A percentile compares a stretch with the other conserved stretches of the same genome.
phyloP scores from a whole-genome alignment of 2,797 vertebrate species.

The Poeciliopsis turneri region DNA sequence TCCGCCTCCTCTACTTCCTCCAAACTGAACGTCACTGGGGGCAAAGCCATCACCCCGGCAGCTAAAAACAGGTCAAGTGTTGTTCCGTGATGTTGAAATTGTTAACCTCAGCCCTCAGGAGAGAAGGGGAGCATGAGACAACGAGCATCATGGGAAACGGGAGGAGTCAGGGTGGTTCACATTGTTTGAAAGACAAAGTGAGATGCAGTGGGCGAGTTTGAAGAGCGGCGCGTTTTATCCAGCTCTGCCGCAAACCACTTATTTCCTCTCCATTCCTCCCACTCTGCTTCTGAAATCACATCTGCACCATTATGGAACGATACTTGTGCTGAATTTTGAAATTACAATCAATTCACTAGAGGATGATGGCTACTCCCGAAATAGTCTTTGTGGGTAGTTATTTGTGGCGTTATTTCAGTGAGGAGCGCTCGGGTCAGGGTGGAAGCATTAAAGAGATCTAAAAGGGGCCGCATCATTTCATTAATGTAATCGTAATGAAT shows the following conservation, averaged over 20 bases:
- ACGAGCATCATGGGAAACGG: slow-evolving; percentile 13
- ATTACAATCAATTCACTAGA: slow-evolving; percentile 42
- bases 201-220: slow-evolving; percentile 21
- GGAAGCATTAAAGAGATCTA: slow-evolving; percentile 4
- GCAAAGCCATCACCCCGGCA: slow-evolving; percentile 31
- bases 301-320: slow-evolving; percentile 31
- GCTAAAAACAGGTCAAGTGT: slow-evolving; percentile 66
- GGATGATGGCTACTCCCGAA: slow-evolving; percentile 35
- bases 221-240: slow-evolving; percentile 29
- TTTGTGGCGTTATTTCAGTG: slow-evolving; percentile 25
- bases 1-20: slow-evolving; percentile 33
- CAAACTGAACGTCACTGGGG: slow-evolving; percentile 32
- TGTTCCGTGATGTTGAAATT: slow-evolving; percentile 61
- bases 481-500: neutral
- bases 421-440: slow-evolving; percentile 2
- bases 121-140: slow-evolving; percentile 16
- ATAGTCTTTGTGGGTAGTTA: slow-evolving; percentile 24
- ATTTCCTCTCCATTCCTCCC: slow-evolving; percentile 29
- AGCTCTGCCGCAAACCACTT: slow-evolving; percentile 21
- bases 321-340: slow-evolving; percentile 42
- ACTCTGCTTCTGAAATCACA: slow-evolving; percentile 29
- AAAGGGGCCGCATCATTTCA: neutral
- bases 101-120: slow-evolving; percentile 50
- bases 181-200: slow-evolving; percentile 47
- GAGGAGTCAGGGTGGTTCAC: slow-evolving; percentile 28